Conservation (phyloP, 2,888 invertebrate species). For the Adelognathus sp. region DNA sequence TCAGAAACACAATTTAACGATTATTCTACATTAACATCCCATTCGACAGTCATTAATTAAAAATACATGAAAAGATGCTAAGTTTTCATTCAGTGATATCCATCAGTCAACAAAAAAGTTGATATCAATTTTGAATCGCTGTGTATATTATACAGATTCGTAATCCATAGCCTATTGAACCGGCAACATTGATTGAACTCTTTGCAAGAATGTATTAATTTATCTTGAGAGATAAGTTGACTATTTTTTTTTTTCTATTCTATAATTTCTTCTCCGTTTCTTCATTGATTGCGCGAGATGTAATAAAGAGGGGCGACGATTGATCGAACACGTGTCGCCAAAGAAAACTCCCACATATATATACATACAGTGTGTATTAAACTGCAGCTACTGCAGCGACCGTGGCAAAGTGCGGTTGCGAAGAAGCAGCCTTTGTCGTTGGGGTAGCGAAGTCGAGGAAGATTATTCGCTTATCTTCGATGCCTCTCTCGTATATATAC, state of each 20-base stretch:
- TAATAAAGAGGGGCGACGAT: neutral
- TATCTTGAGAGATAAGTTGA: neutral
- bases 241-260: neutral
- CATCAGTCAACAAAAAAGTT: no score
- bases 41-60: no score
- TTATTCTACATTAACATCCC: no score
- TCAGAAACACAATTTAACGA: no score
- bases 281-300: neutral
- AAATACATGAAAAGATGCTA: no score
- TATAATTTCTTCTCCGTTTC: neutral
- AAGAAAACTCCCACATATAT: slow-evolving; percentile 5
- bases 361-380: no score
- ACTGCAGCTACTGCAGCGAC: neutral
- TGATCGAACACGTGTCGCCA: neutral
- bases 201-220: slow-evolving; percentile 36
- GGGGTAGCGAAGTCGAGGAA: slow-evolving; percentile 36
- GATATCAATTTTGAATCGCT: no score
- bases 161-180: slow-evolving; percentile 17
- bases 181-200: slow-evolving; percentile 29
- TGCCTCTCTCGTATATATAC: slow-evolving; percentile 19
- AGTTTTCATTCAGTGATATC: no score
- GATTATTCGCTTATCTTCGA: slow-evolving; percentile 54
- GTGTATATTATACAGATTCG: no score
- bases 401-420: slow-evolving; percentile 5
- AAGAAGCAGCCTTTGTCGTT: slow-evolving; percentile 10